Evolutionary conservation across 2,888 invertebrate genomes (phyloP).

Genomic region (Ectropis crepuscularia): DNA sequence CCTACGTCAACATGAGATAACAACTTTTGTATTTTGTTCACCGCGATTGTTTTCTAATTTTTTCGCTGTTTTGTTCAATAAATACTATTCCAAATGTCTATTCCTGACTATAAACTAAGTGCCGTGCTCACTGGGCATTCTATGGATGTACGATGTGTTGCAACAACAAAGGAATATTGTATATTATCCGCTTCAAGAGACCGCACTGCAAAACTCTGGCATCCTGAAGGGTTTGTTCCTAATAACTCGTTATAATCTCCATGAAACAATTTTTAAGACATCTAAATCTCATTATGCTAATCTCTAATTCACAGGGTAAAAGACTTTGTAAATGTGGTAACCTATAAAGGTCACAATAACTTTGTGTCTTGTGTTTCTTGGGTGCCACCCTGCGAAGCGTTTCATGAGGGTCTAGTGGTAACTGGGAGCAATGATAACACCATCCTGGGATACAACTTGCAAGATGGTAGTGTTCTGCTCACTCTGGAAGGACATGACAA

Average conservation of each 20-base stretch:
- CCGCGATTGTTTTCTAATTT: conserved; percentile 56
- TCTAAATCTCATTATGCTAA: not conserved
- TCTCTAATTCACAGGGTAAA: conserved; percentile 74
- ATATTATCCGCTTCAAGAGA: conserved; percentile 96
- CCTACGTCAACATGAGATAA: conserved; percentile 61
- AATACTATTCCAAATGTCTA: conserved; percentile 63
- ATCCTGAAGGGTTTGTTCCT: conserved; percentile 87
- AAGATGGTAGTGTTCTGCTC: conserved; percentile 87
- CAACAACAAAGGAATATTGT: conserved; percentile 86
- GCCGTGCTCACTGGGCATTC: conserved; percentile 91
- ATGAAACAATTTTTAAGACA: not conserved
- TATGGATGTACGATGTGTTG: conserved; percentile 93
- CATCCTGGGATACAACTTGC: conserved; percentile 91
- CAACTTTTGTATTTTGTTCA: conserved; percentile 66
- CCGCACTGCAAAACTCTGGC: conserved; percentile 94
- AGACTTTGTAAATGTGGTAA: conserved; percentile 87
- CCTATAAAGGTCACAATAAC: conserved; percentile 92
- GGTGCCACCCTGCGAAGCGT: conserved; percentile 87
- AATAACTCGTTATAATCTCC: conserved; percentile 4
- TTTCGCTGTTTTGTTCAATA: conserved; percentile 44
- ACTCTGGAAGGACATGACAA: conserved; percentile 91
- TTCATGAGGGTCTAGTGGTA: conserved; percentile 91
- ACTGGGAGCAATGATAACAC: conserved; percentile 96
- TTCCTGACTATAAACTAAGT: conserved; percentile 90
- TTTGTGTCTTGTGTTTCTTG: conserved; percentile 94